Base-by-base conservation (phyloP, 2,888 invertebrate species). In the Clostera curtula region DNA sequence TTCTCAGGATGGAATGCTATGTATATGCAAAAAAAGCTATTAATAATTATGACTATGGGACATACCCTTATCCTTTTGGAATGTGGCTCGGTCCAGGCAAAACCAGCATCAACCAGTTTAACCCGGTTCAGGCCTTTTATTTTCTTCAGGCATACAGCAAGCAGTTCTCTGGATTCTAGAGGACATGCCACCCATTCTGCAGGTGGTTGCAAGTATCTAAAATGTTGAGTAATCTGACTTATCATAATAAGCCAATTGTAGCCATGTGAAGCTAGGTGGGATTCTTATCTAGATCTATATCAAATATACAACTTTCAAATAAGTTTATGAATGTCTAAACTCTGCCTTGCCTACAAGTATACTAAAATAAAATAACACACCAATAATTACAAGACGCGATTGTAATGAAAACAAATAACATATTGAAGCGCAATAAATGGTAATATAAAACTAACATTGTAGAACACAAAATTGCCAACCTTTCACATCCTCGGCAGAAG, bases 1-100 rank as follows among this genome's bases (percentile, higher is more conserved):
- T n/a, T n/a, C n/a, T n/a, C n/a, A n/a, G n/a, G n/a, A n/a, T n/a
- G n/a, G n/a, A n/a, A n/a, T n/a, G n/a, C n/a, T n/a, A n/a, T n/a
- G n/a, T n/a, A n/a, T n/a, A n/a, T n/a, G 12, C 2, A 7, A 5
- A 13, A 21, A 11, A 6, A 22, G n/a, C 8, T 4, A 19, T 3
- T 12, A 3, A 11, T 3, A 26, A 12, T 5, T n/a, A 13, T 12
- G 4, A 15, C 7, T 15, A 5, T 4, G 16, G 15, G 10, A 19
- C 5, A 13, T n/a, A 96, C 93, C 86, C 98, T 98, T 27, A 99
- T 90, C 43, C 99, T 88, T 73, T 96, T 97, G 1, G 98, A 99
- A 85, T 99, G 99, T 17, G 98, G 97, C 65, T 99, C 99, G 5
- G 99, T 99, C 98, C 98, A 99, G 3, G 97, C 89, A 83, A 99